Evolutionary conservation across 2,888 invertebrate species (phyloP), one percentile per base, ranked within the genome.

Genomic region (Apodemia mormo): DNA sequence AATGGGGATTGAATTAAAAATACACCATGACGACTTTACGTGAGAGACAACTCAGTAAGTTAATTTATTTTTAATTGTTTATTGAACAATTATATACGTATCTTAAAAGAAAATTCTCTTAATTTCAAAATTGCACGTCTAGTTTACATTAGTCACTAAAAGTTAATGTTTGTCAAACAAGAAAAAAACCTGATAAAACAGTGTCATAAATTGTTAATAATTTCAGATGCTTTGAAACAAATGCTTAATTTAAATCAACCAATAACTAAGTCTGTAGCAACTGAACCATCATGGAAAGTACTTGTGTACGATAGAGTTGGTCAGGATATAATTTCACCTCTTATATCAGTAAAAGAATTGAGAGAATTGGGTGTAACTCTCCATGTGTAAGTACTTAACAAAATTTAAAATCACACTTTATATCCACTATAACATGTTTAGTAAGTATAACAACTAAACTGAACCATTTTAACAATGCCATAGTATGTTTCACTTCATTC

Each of bases 291-390:
- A 14, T 99, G 99, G 99, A 99, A 99, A 94, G 96, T 99, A 71
- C 93, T 99, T 73, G 96, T 99, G 74, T 99, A 99, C 84, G 99
- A 99, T 87, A 95, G 97, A 80, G 96, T 97, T 77, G 99, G 99
- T 4, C 99, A 99, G 92, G 99, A 99, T 85, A 98, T 99, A 67
- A 98, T 99, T 80, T 99, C 99, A 14, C 99, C 99, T 0, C 90
- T 99, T 68, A 95, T 99, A 82, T 97, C 98, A 30, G 96, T 99
- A 29, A 98, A 98, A 87, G 99, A 99, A 83, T 94, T 99, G 4
- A 91, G 99, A 79, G 99, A 99, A 86, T 93, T 98, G 81, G 99
- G 99, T 74, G 98, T 99, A 61, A 99, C 99, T 54, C 94, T 99
- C 73, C 99, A 99, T 94, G 96, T 99, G 98, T 99, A 94, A 95